Base-by-base conservation (phyloP, 2,797 vertebrate species). In the Lacerta agilis region DNA sequence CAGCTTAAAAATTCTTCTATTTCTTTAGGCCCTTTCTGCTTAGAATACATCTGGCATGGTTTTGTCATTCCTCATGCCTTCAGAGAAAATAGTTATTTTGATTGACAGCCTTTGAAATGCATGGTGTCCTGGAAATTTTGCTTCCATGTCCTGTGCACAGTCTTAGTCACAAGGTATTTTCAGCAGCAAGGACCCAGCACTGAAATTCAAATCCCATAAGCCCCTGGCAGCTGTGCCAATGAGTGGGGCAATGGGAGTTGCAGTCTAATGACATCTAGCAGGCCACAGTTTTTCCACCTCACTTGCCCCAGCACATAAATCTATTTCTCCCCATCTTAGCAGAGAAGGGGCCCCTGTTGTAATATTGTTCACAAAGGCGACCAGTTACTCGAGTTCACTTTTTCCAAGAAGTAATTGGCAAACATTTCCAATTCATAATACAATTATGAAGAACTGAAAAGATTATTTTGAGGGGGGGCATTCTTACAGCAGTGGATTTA, bases 1-100 rank as follows among this genome's bases (percentile, higher is more conserved):
- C 82, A 87, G 91, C 89, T 87, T 86, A 90, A 93, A 93, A 91
- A 92, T 75, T 86, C 8, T 93, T 69, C n/a, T 83, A 77, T 0
- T 87, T 75, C 41, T 80, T 91, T 75, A 33, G 82, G 80, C 78
- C 66, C 72, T 89, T 18, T 23, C 88, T 79, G 71, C 78, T 89
- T 45, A 86, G 77, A 29, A 49, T 18, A 36, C 49, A 38, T 77
- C 43, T 45, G 23, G 41, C 36, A 67, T 33, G 23, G 7, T 86
- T 71, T 58, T 87, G 83, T 86, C 8, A 76, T 66, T 87, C 67
- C 20, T 83, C 41, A 23, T 33, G 41, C 33, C 10, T 79, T 79
- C 25, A 71, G 4, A 25, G 89, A 83, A n/a, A 0, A 15, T 78
- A 11, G 17, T 23, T 1, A 83, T 86, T 92, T 33, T 61, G 29